Evolutionary conservation across 2,113 vertebrate genomes (phyloP), one percentile per base, ranked within the genome.

Genomic region (Haliaeetus leucogaster): DNA sequence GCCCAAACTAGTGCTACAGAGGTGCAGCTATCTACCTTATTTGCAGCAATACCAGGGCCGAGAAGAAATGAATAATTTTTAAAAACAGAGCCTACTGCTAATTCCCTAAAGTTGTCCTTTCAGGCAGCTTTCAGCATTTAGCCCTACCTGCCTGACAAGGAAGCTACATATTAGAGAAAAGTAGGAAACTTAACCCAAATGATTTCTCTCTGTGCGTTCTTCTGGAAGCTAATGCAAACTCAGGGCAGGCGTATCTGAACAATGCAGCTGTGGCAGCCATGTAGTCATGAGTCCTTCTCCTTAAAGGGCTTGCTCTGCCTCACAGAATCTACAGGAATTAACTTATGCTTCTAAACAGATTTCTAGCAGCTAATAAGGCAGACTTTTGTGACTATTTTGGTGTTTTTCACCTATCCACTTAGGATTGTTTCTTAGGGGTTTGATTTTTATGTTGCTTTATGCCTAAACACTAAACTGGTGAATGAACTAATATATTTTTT

Each of bases 21-120:
- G 4, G 4, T 71, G 8, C 16, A 81, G 32, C 13, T 80, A 10
- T n/a, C 10, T 38, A 19, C 15, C 6, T 82, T 52, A 34, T 55
- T 38, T 58, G 26, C 13, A 72, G 19, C 8, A 55, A 34, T n/a
- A 68, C 4, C 4, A 3, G 15, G 11, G 1, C 10, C 2, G 2
- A 80, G 17, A 80, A 76, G 7, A 79, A 89, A 83, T 21, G 2
- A 65, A 58, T 45, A 16, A 5, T 74, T 68, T 73, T 63, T 2
- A 2, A 30, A 85, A 68, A 38, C 20, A 59, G 4, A 65, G 2
- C 4, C 7, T 82, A 34, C n/a, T 63, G 16, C 3, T 78, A 70
- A 50, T 74, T 84, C 43, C 61, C 30, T 71, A 25, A 56, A 86
- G 59, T 17, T 48, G 2, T 43, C 43, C 23, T 53, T 81, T 91